Base-by-base conservation (phyloP, 2,888 invertebrate species). In the Schizaphis graminum region DNA sequence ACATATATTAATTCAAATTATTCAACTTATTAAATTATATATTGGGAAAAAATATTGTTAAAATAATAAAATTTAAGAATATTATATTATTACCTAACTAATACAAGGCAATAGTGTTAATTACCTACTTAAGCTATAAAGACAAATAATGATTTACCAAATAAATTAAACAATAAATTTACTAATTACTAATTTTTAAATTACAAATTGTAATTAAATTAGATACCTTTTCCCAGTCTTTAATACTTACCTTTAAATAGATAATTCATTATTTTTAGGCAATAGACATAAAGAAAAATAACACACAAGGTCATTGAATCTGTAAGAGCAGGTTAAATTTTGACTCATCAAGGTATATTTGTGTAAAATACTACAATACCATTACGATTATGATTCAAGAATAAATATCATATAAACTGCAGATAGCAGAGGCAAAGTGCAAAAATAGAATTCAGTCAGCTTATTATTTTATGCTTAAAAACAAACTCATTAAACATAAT, bases 171-270 rank as follows among this genome's bases (percentile, higher is more conserved):
- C 2, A n/a, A n/a, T 67, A 5, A 67, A 77, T 77, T 21, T 77
- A 53, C 21, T 53, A 53, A 21, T 53, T 53, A 35, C 5, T 16
- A 21, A 35, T 77, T 86, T 86, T 47, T 11, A 86, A 44, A 86
- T 28, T 86, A 13, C 13, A n/a, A 49, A 49, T 28, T 49, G 13
- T 86, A 16, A 44, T 28, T 86, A 13, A 86, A 86, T 13, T 47
- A 85, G 11, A 11, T 86, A 86, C 13, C 16, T 35, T 77, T 35
- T 16, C 35, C 57, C 11, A 35, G n/a, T n/a, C n/a, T 77, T 53
- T 44, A 26, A 41, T n/a, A 86, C 91, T 90, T 56, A 91, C 44
- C 44, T 91, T 86, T 26, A 86, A 86, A 35, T 35, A 86, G 57
- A 49, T 49, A 61, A 61, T 67, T 92, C 49, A 35, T 61, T 86